phyloP scores from a whole-genome alignment of 2,113 vertebrate genomes.

The Pogonocichla stellata region DNA sequence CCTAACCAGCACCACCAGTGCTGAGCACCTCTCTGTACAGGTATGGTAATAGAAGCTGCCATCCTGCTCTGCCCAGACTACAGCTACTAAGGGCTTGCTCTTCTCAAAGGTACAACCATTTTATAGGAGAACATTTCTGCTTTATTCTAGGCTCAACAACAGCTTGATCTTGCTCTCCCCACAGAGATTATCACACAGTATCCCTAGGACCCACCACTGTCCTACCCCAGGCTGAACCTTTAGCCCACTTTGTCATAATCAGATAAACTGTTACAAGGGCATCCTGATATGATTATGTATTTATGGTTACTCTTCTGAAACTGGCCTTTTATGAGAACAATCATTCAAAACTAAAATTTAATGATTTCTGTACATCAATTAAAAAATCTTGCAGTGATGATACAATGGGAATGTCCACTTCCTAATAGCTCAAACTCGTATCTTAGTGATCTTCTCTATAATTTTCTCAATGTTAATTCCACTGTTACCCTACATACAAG shows the following conservation, averaged over 20 bases:
- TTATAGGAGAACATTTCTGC: not conserved
- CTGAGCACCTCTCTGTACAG: not conserved
- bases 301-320: not conserved
- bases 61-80: not conserved
- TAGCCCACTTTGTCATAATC: not conserved
- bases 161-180: not conserved
- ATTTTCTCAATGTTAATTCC: not conserved
- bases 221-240: not conserved
- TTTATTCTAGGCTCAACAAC: not conserved
- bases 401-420: not conserved
- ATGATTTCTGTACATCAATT: not conserved
- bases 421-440: rapidly evolving
- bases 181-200: not conserved
- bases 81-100: not conserved
- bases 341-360: not conserved
- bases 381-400: not conserved
- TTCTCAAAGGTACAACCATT: not conserved
- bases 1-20: not conserved
- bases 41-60: not conserved
- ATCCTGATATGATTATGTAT: not conserved
- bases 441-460: not conserved
- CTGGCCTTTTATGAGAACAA: not conserved
- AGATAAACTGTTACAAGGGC: not conserved
- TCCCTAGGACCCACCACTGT: not conserved
- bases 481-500: not conserved